phyloP scores from a whole-genome alignment of 2,113 vertebrate species.

The Ciconia boyciana region DNA sequence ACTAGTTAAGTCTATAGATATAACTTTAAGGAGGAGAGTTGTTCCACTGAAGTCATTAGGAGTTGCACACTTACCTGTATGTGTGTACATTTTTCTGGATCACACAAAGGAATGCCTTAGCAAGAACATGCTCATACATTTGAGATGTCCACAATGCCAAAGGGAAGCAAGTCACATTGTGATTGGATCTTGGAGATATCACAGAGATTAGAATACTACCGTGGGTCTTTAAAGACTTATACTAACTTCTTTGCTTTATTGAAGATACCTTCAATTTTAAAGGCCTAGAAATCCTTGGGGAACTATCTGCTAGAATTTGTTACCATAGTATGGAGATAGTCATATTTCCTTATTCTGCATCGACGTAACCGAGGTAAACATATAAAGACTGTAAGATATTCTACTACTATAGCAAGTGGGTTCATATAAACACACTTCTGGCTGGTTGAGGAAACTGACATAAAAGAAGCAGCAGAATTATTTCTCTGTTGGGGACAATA shows the following conservation, averaged over 20 bases:
- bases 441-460: neutral
- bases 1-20: neutral
- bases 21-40: neutral
- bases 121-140: neutral
- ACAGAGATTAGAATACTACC: neutral
- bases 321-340: neutral
- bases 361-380: neutral
- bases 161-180: neutral
- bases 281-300: neutral
- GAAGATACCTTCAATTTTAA: neutral
- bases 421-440: neutral
- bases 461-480: neutral
- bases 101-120: neutral
- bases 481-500: neutral
- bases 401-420: neutral
- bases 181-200: neutral
- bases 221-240: neutral
- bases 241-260: neutral
- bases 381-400: neutral
- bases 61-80: neutral
- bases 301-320: neutral
- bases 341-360: neutral
- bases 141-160: neutral
- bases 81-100: neutral
- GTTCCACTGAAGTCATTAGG: neutral